These are phyloP conservation scores for Agriopis marginaria DNA, from an alignment of 2,888 invertebrate genomes.

Conservation along the genomic window DNA sequence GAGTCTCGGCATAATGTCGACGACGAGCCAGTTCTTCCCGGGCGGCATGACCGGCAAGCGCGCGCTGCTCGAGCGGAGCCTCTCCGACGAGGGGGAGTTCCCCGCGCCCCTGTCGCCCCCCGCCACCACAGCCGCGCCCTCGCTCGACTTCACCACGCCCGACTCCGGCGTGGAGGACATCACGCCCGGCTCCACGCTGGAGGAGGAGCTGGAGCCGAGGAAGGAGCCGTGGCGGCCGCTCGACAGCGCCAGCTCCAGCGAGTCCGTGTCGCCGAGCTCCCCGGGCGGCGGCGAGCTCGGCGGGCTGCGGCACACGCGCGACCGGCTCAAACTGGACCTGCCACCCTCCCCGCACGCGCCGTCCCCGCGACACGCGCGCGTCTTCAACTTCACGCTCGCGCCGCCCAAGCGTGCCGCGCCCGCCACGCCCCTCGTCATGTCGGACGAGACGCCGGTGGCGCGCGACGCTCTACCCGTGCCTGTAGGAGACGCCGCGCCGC, in stretches of 20 bases:
- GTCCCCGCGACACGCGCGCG: conserved; percentile 74
- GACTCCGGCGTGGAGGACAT: conserved; percentile 88
- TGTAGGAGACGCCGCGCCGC: conserved; percentile 61
- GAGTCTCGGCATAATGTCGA: conserved; percentile 82
- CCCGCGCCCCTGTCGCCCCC: conserved; percentile 61
- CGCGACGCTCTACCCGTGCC: conserved; percentile 56
- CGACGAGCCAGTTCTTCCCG: conserved; percentile 90
- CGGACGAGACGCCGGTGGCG: conserved; percentile 77
- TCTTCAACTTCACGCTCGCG: conserved; percentile 78
- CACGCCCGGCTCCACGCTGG: conserved; percentile 80
- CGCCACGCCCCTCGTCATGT: conserved; percentile 74
- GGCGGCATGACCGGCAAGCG: conserved; percentile 80
- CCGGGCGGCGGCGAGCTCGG: conserved; percentile 83
- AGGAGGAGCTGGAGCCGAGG: conserved; percentile 71
- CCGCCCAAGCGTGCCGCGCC: conserved; percentile 65
- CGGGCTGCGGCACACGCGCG: conserved; percentile 90
- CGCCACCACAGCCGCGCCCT: conserved; percentile 61
- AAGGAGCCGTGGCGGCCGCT: conserved; percentile 64
- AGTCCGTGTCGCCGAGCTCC: conserved; percentile 78
- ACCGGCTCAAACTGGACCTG: conserved; percentile 90
- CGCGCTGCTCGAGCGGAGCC: conserved; percentile 59
- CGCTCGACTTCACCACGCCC: conserved; percentile 85
- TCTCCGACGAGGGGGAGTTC: conserved; percentile 60
- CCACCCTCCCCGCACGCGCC: conserved; percentile 85
- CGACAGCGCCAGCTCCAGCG: conserved; percentile 78